phyloP scores from a whole-genome alignment of 1,140 invertebrate genomes.

The Hyphantria cunea region DNA sequence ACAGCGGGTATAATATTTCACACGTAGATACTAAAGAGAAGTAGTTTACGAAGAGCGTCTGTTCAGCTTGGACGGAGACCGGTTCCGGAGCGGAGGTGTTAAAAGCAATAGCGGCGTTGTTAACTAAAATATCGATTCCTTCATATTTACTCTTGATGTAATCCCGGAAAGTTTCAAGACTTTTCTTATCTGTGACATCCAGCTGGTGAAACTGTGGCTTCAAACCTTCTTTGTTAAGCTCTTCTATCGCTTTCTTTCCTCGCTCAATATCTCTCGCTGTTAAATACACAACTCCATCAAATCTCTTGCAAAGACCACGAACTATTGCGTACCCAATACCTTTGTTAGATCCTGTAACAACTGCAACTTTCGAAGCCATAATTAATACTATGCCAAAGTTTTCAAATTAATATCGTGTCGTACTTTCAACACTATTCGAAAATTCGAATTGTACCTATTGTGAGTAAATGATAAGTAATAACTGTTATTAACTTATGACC shows the following conservation, averaged over 20 bases:
- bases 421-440: too few relatives aligned
- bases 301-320: slow-evolving; percentile 84
- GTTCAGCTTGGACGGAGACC: slow-evolving; percentile 86
- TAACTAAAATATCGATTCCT: slow-evolving; percentile 91
- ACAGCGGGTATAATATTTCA: slow-evolving; percentile 86
- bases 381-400: too few relatives aligned
- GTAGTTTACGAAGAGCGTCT: slow-evolving; percentile 87
- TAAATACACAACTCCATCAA: slow-evolving; percentile 84
- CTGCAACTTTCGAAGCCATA: slow-evolving; percentile 70
- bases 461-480: too few relatives aligned
- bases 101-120: slow-evolving; percentile 93
- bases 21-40: slow-evolving; percentile 85
- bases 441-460: too few relatives aligned
- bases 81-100: slow-evolving; percentile 85
- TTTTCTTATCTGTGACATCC: slow-evolving; percentile 48
- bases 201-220: slow-evolving; percentile 85
- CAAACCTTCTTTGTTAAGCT: slow-evolving; percentile 79
- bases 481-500: too few relatives aligned
- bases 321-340: slow-evolving; percentile 90
- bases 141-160: slow-evolving; percentile 86
- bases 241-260: slow-evolving; percentile 83
- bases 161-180: slow-evolving; percentile 83
- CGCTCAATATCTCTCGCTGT: slow-evolving; percentile 83
- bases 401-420: too few relatives aligned
- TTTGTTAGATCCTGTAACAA: slow-evolving; percentile 89